Percentiles rank a stretch among this genome's conserved stretches.
These are phyloP conservation scores for Boulengeromyrus knoepffleri DNA, from an alignment of 2,113 vertebrate genomes.

Conservation along the genomic window DNA sequence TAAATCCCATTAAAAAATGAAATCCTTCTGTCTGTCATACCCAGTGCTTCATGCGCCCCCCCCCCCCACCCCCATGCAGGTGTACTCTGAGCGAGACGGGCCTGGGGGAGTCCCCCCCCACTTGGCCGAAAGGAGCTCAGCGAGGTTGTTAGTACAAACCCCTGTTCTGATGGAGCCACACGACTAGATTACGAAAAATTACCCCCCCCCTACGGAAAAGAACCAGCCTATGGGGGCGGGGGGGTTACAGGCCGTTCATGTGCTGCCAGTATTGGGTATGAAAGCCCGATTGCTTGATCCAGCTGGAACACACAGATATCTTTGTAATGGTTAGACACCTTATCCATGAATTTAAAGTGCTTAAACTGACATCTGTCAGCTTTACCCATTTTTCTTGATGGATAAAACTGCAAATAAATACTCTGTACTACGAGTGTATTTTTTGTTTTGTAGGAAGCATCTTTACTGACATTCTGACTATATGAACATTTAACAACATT, in stretches of 20 bases:
- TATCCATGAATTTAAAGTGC: neutral
- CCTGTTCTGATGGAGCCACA: neutral
- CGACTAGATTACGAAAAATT: neutral
- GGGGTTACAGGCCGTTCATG: neutral
- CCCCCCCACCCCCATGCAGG: neutral
- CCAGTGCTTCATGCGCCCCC: conserved; percentile 27
- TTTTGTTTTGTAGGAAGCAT: neutral
- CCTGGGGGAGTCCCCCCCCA: conserved; percentile 2
- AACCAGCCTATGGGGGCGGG: neutral
- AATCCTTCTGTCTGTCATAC: neutral
- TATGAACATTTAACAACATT: neutral
- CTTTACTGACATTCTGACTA: neutral
- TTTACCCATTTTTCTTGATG: neutral
- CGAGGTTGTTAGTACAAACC: neutral
- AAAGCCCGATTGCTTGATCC: neutral
- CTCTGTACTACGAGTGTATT: neutral
- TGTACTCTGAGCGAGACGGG: neutral
- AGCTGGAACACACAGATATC: neutral
- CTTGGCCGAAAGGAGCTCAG: neutral
- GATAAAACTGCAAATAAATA: neutral
- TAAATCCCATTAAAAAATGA: conserved; percentile 15
- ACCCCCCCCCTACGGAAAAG: neutral
- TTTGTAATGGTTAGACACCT: neutral
- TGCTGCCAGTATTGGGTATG: neutral
- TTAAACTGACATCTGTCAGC: neutral